phyloP scores from a whole-genome alignment of 2,113 vertebrate species.

The Psephotus haematonotus region DNA sequence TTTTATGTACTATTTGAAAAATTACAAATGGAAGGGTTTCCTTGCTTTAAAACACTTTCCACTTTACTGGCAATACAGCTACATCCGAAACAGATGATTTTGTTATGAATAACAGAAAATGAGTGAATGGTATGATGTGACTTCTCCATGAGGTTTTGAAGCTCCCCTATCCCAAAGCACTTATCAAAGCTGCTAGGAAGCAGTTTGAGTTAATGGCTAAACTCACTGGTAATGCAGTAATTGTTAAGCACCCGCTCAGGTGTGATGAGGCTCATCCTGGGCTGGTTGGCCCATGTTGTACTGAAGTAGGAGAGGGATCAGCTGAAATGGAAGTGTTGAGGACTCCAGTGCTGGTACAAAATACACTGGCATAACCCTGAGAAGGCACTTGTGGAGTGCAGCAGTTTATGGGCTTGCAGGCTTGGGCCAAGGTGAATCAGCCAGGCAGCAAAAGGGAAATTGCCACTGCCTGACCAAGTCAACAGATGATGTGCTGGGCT shows the following conservation, averaged over 20 bases:
- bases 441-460: not conserved
- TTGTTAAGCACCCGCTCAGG: not conserved
- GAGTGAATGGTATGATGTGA: not conserved
- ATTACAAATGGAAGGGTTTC: not conserved
- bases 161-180: not conserved
- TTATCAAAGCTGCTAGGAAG: not conserved
- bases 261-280: not conserved
- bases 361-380: not conserved
- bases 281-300: accelerated
- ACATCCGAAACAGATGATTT: not conserved
- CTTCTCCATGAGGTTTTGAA: not conserved
- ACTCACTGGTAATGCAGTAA: not conserved
- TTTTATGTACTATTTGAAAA: not conserved
- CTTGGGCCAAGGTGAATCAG: not conserved
- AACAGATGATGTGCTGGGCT: not conserved
- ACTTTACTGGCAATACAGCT: not conserved
- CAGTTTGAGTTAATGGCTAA: not conserved
- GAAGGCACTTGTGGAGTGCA: not conserved
- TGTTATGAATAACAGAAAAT: not conserved
- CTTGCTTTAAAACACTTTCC: not conserved
- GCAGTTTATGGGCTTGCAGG: not conserved
- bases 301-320: not conserved
- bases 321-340: not conserved
- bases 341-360: not conserved
- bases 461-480: not conserved